These are phyloP conservation scores for Monopterus albus DNA, from an alignment of 2,113 vertebrate species.

Conservation along the genomic window DNA sequence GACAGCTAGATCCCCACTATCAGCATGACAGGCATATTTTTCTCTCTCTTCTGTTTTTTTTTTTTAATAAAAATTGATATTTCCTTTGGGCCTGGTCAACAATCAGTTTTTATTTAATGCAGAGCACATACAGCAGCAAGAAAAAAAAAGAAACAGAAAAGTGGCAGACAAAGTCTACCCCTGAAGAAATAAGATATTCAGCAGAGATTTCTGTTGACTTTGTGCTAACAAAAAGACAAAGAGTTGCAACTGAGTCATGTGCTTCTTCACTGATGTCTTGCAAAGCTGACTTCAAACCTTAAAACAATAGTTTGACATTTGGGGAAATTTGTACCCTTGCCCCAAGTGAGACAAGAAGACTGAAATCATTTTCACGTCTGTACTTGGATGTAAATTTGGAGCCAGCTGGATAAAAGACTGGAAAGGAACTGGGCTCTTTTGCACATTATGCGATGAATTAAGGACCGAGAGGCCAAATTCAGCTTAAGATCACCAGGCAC, in stretches of 20 bases:
- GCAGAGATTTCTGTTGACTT: conserved; percentile 10
- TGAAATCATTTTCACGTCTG: too few species aligned
- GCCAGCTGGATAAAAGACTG: too few species aligned
- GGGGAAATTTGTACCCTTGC: too few species aligned
- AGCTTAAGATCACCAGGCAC: not conserved
- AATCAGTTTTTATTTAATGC: conserved; percentile 10
- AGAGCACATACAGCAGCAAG: not conserved
- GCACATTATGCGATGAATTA: not conserved
- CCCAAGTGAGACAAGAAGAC: too few species aligned
- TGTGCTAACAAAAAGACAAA: not conserved
- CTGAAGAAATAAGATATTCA: conserved; percentile 15
- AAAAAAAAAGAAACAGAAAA: conserved; percentile 4
- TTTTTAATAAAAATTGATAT: conserved; percentile 23
- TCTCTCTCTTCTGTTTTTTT: not conserved
- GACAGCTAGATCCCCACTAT: conserved; percentile 35
- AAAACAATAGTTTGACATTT: not conserved
- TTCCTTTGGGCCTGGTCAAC: conserved; percentile 8
- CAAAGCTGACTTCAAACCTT: not conserved
- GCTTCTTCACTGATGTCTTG: not conserved
- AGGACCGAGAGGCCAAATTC: not conserved
- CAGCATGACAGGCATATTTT: not conserved
- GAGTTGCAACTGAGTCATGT: not conserved
- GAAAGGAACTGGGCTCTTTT: too few species aligned
- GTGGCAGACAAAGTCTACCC: not conserved
- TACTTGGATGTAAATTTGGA: too few species aligned